phyloP scores from a whole-genome alignment of 2,797 vertebrate genomes.

The Pangasius mekongensis region DNA sequence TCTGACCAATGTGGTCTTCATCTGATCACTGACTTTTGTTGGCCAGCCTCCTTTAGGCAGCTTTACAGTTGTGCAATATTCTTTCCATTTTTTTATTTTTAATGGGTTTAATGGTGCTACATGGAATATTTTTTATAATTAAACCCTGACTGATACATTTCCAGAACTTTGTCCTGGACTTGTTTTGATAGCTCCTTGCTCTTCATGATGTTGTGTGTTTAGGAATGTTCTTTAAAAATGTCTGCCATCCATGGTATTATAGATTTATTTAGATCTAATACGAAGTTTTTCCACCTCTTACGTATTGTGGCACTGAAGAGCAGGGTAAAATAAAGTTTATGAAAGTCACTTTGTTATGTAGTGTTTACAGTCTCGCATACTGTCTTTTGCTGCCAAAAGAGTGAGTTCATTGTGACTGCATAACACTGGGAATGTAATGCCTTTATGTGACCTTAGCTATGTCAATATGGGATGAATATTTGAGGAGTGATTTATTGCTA shows the following conservation, averaged over 20 bases:
- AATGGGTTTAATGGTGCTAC: not conserved
- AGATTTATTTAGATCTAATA: not conserved
- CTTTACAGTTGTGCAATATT: not conserved
- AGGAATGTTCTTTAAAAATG: not conserved
- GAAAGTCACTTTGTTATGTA: not conserved
- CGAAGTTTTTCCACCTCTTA: not conserved
- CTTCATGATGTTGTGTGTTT: not conserved
- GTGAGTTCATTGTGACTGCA: conserved; percentile 15
- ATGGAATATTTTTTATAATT: not conserved
- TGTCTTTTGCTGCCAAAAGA: not conserved
- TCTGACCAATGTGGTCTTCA: not conserved
- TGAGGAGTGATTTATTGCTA: conserved; percentile 13
- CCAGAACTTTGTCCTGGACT: not conserved
- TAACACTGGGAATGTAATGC: not conserved
- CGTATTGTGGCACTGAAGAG: not conserved
- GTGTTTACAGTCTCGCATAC: conserved; percentile 3
- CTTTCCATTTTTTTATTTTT: not conserved
- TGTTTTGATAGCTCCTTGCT: not conserved
- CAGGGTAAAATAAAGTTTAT: not conserved
- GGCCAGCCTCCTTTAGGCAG: not conserved
- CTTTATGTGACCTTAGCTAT: conserved; percentile 6
- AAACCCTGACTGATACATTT: not conserved
- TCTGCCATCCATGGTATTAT: not conserved
- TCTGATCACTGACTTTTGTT: not conserved
- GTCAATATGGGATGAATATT: conserved; percentile 24